Evolutionary conservation across 2,888 invertebrate genomes (phyloP).

Genomic region (Amblyjoppa fuscipennis): DNA sequence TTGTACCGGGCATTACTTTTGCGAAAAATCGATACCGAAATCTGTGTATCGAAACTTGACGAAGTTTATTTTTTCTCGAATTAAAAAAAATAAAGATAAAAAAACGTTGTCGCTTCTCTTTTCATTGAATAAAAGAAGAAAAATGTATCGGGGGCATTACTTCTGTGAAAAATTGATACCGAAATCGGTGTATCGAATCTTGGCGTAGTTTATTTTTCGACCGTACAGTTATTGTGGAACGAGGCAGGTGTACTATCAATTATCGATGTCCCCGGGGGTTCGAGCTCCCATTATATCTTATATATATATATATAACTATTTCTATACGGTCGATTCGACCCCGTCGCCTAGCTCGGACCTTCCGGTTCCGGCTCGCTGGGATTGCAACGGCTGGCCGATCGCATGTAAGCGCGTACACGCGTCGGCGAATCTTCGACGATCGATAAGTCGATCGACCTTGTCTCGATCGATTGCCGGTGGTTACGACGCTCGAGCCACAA

Average conservation of each 20-base stretch:
- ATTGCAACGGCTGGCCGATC: constrained; percentile 9
- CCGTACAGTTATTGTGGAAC: constrained; percentile 4
- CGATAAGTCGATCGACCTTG: constrained; percentile 69
- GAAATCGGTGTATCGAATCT: not conserved
- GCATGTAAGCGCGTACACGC: not conserved
- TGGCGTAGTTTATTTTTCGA: constrained; percentile 27
- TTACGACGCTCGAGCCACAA: constrained; percentile 30
- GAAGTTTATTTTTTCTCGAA: too few species aligned
- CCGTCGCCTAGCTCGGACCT: constrained; percentile 41
- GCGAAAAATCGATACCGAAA: too few species aligned
- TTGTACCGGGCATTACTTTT: not conserved
- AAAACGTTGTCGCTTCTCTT: too few species aligned
- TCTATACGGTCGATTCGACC: constrained; percentile 14
- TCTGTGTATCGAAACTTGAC: too few species aligned
- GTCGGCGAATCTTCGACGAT: constrained; percentile 57
- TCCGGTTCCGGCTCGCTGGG: constrained; percentile 52
- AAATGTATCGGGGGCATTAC: too few species aligned
- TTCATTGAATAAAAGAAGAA: too few species aligned
- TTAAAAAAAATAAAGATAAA: too few species aligned
- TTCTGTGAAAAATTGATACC: not conserved
- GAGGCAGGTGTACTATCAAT: constrained; percentile 60
- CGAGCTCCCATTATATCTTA: not conserved
- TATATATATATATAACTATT: not conserved
- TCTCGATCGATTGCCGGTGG: constrained; percentile 50
- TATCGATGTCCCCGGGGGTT: constrained; percentile 56